These are phyloP conservation scores for Podiceps cristatus DNA, from an alignment of 2,113 vertebrate species.

Conservation along the genomic window DNA sequence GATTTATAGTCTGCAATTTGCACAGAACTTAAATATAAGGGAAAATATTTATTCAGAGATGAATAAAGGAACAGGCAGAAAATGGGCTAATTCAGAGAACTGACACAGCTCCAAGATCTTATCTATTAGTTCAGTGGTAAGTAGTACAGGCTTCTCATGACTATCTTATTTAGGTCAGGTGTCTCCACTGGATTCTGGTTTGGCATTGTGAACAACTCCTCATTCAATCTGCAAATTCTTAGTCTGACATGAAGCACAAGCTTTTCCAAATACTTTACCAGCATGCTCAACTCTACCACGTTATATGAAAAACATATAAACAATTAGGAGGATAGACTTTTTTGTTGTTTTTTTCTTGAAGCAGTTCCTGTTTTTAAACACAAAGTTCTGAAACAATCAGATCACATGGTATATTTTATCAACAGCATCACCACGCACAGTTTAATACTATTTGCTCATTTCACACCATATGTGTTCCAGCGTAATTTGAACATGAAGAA, in stretches of 20 bases:
- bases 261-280: neutral
- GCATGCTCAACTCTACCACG: neutral
- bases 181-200: neutral
- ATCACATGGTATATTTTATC: neutral
- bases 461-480: constrained; percentile 27
- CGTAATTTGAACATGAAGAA: neutral
- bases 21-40: neutral
- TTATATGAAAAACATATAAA: neutral
- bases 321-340: neutral
- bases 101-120: neutral
- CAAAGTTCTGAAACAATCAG: neutral
- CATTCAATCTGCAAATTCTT: neutral
- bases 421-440: neutral
- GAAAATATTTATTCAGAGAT: neutral
- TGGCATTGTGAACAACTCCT: neutral
- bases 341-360: neutral
- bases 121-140: neutral
- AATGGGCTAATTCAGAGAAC: neutral
- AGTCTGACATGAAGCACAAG: accelerated
- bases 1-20: neutral
- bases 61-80: neutral
- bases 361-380: neutral
- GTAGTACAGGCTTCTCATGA: neutral
- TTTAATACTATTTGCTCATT: neutral
- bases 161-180: neutral